Base-by-base conservation (phyloP, 2,888 invertebrate species). In the Eumerus sabulonum region DNA sequence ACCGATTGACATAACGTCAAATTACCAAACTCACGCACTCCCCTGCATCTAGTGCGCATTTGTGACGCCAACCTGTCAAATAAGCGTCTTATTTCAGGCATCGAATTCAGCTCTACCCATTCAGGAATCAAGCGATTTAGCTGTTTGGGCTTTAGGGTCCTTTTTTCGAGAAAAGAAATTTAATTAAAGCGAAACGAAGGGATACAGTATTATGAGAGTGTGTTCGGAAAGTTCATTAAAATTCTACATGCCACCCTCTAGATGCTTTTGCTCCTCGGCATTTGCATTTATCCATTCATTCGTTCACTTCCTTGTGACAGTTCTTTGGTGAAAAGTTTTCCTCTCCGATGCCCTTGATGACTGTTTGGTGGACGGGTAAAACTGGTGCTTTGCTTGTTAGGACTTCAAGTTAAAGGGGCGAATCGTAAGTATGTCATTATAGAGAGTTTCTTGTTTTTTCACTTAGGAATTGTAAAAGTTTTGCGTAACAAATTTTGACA, bases 141-240 rank as follows among this genome's bases (percentile, higher is more conserved):
- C 27, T 27, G 27, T 27, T 27, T 27, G 27, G 3, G 27, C 7
- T 27, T 57, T 62, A 14, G 68, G 38, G 14, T 63, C n/a, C n/a
- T n/a, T n/a, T n/a, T n/a, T 68, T 77, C 62, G 3, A 7, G 62
- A 68, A 68, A 53, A 59, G 63, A 77, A 77, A 73, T 77, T 77
- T 77, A 77, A 77, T 77, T 77, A 77, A 60, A 59, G 57, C 47
- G 27, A 27, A 27, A 50, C 42, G 56, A 67, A 51, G 62, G 62
- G 72, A 77, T 67, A 40, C 45, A 18, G n/a, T 50, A 35, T 48
- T 40, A 17, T 40, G 51, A 45, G 66, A 12, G 38, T 60, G 38
- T 54, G 44, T 51, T 72, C 13, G 66, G 14, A 72, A 73, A 77
- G 77, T 77, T 77, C 72, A 77, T 77, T 77, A 73, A 77, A 77